Evolutionary conservation across 2,797 vertebrate species (phyloP).

Genomic region (Xiphorhynchus erythropygius): DNA sequence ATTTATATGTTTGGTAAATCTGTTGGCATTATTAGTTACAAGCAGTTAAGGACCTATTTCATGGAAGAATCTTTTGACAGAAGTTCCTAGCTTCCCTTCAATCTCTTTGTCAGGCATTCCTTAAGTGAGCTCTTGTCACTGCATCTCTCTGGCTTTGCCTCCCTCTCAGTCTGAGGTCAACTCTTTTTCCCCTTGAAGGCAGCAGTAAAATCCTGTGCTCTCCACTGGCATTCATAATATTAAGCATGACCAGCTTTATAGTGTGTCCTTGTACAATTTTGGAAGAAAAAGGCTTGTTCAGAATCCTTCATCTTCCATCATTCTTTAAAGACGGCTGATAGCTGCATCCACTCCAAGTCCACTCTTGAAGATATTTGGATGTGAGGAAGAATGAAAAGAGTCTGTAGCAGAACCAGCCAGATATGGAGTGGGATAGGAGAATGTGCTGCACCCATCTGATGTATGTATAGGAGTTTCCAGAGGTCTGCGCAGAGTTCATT

Average conservation of each 20-base stretch:
- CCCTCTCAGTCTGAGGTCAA: not conserved
- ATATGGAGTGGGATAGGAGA: not conserved
- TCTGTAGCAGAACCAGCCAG: not conserved
- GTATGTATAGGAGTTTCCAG: not conserved
- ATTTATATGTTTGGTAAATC: not conserved
- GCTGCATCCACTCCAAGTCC: not conserved
- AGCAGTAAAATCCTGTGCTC: not conserved
- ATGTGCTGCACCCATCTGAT: not conserved
- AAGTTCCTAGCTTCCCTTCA: not conserved
- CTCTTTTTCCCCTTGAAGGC: not conserved
- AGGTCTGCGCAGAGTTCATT: not conserved
- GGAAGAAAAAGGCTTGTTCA: not conserved
- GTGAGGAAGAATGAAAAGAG: not conserved
- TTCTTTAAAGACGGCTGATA: not conserved
- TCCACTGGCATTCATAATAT: not conserved
- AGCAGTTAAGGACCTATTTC: not conserved
- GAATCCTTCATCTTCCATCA: not conserved
- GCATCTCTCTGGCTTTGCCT: not conserved
- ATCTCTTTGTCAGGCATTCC: not conserved
- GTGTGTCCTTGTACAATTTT: not conserved
- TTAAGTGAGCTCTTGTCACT: not conserved
- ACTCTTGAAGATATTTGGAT: slow-evolving; percentile 2
- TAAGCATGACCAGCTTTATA: not conserved
- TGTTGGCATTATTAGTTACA: not conserved
- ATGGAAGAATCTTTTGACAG: not conserved